Evolutionary conservation across 2,113 vertebrate species (phyloP), one percentile per base, ranked within the genome.

Genomic region (Oncorhynchus kisutch): DNA sequence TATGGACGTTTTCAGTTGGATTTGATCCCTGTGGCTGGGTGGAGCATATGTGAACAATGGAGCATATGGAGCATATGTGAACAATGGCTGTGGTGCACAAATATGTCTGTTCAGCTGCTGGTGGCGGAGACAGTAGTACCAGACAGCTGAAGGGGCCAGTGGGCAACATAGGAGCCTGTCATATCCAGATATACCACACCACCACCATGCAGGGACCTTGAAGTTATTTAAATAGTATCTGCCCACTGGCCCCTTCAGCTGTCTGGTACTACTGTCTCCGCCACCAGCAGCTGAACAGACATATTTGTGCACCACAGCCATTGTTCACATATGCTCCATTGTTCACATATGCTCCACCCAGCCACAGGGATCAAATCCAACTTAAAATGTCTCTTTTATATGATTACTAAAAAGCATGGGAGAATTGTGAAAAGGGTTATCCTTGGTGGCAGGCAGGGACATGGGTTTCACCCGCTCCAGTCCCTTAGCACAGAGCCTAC

Each of bases 351-450:
- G 86, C 81, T 77, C 80, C 71, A 77, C 45, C 74, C 77, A 70
- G 75, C 87, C 59, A 70, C 80, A 16, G 82, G 85, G 88, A 91
- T 82, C 90, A 81, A 86, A 92, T 92, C 31, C 1, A 34, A 34
- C 31, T 34, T 34, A 34, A 34, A 34, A 34, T 1, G 31, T 34
- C 31, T 1, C 31, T 34, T 34, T 34, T 7, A 92, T 93, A 90
- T 88, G 89, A 88, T 91, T 88, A 84, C 90, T 90, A 88, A 92
- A 90, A 92, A 86, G 83, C 84, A 82, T 79, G 81, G 71, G 73
- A 78, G 76, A 57, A 71, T 78, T 80, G 83, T 90, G 86, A 86
- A 89, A 81, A n/a, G 31, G 57, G 74, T 81, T 71, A 71, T 86
- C 87, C 51, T 89, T 69, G 83, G 79, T 81, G 86, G 76, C 14